Conservation (phyloP, 2,797 vertebrate genomes). For the Hydrophis major region DNA sequence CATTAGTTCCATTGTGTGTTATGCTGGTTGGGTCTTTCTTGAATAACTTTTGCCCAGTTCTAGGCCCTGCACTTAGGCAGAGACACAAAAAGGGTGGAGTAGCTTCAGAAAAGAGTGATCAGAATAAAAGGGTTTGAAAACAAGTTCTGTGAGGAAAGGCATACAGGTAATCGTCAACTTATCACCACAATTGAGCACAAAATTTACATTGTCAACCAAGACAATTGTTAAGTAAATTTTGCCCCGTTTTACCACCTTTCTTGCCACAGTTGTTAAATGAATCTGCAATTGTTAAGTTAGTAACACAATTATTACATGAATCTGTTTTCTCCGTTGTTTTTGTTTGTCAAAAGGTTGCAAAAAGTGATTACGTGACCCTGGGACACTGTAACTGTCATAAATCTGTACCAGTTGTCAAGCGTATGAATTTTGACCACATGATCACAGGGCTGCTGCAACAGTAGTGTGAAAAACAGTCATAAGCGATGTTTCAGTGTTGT, state of each 20-base stretch:
- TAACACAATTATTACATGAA: background rate
- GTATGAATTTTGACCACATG: background rate
- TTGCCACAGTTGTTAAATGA: background rate
- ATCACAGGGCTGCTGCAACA: background rate
- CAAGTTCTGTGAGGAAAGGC: background rate
- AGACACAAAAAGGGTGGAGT: background rate
- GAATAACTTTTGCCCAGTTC: background rate
- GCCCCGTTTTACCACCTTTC: background rate
- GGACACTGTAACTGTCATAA: background rate
- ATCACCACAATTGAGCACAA: background rate
- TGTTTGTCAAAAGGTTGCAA: background rate
- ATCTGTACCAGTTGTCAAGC: background rate
- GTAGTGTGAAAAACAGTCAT: too few species aligned
- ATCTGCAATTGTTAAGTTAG: background rate
- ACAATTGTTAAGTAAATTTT: background rate
- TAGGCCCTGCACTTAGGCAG: background rate
- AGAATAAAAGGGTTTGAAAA: background rate
- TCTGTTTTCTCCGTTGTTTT: background rate
- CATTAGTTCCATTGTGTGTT: background rate
- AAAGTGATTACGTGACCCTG: background rate
- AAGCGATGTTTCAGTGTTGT: background rate
- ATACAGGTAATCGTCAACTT: background rate
- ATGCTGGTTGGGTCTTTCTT: background rate
- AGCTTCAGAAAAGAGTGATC: background rate
- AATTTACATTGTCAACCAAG: background rate